Conservation (phyloP, 1,140 invertebrate genomes). For the Halesus radiatus region DNA sequence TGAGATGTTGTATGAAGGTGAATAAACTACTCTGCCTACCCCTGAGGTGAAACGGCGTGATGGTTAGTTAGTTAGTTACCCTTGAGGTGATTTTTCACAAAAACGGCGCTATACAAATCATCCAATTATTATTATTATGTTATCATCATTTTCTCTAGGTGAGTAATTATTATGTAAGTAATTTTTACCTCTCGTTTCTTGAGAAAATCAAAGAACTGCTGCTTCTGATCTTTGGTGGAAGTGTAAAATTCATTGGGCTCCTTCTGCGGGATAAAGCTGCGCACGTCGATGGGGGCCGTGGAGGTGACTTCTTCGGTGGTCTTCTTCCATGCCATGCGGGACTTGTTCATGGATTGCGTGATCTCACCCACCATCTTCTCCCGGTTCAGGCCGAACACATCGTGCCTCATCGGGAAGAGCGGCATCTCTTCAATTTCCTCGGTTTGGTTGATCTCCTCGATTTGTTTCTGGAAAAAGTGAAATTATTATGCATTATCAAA, state of each 20-base stretch:
- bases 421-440: conserved; percentile 61
- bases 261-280: background rate
- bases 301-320: background rate
- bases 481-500: background rate
- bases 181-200: conserved; percentile 30
- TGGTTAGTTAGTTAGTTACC: too few relatives aligned
- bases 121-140: too few relatives aligned
- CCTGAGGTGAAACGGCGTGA: too few relatives aligned
- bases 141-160: too few relatives aligned
- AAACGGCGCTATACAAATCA: too few relatives aligned
- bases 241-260: background rate
- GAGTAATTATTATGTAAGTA: too few relatives aligned
- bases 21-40: too few relatives aligned
- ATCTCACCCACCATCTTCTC: conserved; percentile 73
- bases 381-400: conserved; percentile 80
- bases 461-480: conserved; percentile 62
- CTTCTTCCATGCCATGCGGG: conserved; percentile 68
- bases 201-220: conserved; percentile 37
- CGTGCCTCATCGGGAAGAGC: conserved; percentile 77
- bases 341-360: conserved; percentile 67
- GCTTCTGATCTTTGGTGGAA: conserved; percentile 34
- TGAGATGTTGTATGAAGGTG: too few relatives aligned
- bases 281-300: too few relatives aligned
- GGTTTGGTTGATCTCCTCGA: conserved; percentile 65
- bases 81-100: too few relatives aligned